Evolutionary conservation across 2,888 invertebrate genomes (phyloP).

Genomic region (Ceratothoa steindachneri): DNA sequence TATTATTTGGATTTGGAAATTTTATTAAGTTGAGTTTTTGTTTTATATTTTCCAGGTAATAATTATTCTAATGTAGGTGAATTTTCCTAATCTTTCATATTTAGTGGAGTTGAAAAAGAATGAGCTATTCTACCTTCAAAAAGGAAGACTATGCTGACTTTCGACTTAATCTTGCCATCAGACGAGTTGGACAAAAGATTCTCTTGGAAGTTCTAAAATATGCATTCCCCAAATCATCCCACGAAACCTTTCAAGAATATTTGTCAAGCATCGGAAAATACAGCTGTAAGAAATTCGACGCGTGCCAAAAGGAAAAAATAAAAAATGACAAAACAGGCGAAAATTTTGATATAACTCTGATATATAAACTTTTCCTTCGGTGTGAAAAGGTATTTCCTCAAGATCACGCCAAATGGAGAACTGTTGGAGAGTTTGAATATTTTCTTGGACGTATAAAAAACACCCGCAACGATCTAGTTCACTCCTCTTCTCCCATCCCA

Average conservation of each 20-base stretch:
- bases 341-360: slow-evolving; percentile 1
- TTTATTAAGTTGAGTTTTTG: too few relatives aligned
- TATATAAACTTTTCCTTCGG: background rate
- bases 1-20: too few relatives aligned
- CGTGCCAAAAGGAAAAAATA: background rate
- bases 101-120: background rate
- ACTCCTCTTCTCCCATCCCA: background rate
- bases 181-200: background rate
- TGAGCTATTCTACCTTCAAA: background rate
- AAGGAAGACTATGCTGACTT: background rate
- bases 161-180: background rate
- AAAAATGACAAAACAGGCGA: background rate
- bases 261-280: background rate
- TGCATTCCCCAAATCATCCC: background rate
- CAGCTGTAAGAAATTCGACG: background rate
- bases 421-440: slow-evolving; percentile 4
- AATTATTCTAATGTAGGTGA: too few relatives aligned
- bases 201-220: background rate
- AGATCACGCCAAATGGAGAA: slow-evolving; percentile 1
- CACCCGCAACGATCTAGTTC: background rate
- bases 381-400: slow-evolving; percentile 7
- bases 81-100: too few relatives aligned
- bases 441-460: background rate
- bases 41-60: too few relatives aligned
- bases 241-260: background rate